Conservation (phyloP, 2,113 vertebrate genomes). For the Brachirus orientalis region DNA sequence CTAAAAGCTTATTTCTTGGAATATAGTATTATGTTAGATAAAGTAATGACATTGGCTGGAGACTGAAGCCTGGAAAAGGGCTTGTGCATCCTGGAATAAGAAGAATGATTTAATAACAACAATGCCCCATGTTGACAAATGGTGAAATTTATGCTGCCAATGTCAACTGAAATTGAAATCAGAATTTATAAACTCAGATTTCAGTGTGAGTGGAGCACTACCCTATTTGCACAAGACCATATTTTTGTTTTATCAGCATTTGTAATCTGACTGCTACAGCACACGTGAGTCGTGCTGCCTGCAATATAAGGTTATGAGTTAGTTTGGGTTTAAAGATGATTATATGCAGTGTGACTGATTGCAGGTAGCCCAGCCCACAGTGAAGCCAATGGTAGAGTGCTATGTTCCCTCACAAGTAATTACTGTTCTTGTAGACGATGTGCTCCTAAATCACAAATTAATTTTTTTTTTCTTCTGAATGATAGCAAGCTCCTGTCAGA, state of each 20-base stretch:
- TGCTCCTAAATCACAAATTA: too few relatives aligned
- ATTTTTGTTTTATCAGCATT: background rate
- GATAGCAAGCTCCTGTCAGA: too few relatives aligned
- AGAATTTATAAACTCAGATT: slow-evolving; percentile 3
- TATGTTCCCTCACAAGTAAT: too few relatives aligned
- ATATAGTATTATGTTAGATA: background rate
- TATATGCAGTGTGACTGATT: background rate
- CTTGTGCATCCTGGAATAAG: slow-evolving; percentile 12
- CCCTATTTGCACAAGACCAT: background rate
- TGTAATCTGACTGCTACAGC: background rate
- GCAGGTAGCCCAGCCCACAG: background rate
- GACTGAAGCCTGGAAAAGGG: background rate
- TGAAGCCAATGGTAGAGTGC: background rate
- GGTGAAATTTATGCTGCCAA: slow-evolving; percentile 6
- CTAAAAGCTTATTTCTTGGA: background rate
- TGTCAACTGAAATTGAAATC: slow-evolving; percentile 20
- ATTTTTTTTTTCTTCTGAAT: too few relatives aligned
- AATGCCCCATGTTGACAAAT: slow-evolving; percentile 23
- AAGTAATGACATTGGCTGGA: background rate
- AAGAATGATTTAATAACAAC: slow-evolving; percentile 12
- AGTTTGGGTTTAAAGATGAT: background rate
- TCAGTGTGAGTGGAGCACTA: background rate
- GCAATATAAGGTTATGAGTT: background rate
- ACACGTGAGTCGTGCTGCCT: background rate
- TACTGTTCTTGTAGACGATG: too few relatives aligned